Conservation (phyloP, 2,113 vertebrate genomes). For the Charina bottae region DNA sequence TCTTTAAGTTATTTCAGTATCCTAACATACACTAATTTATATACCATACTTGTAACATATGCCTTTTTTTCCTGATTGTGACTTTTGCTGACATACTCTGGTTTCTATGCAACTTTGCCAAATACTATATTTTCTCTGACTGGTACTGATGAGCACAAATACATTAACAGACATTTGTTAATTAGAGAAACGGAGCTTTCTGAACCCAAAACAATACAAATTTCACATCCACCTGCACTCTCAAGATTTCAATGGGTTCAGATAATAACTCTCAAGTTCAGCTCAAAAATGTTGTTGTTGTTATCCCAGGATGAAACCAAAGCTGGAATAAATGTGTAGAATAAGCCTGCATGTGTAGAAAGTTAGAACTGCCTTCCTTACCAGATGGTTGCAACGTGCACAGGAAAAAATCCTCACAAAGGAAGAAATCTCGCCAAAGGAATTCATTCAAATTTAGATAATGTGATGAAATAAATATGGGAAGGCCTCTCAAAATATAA, state of each 20-base stretch:
- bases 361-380: neutral
- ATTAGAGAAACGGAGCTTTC: neutral
- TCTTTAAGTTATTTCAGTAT: neutral
- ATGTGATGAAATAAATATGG: neutral
- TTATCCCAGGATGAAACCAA: neutral
- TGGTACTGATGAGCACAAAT: neutral
- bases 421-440: neutral
- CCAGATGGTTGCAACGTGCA: neutral
- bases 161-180: neutral
- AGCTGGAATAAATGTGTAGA: neutral
- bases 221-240: neutral
- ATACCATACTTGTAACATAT: neutral
- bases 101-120: neutral
- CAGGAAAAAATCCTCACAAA: neutral
- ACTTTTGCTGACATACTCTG: neutral
- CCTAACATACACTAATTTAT: neutral
- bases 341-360: neutral
- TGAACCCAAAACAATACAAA: neutral
- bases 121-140: neutral
- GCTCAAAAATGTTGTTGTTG: neutral
- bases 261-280: neutral
- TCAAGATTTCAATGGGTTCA: neutral
- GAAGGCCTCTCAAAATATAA: neutral
- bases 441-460: neutral
- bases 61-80: neutral